These are phyloP conservation scores for Ditula angustiorana DNA, from an alignment of 2,888 invertebrate species.

Conservation along the genomic window DNA sequence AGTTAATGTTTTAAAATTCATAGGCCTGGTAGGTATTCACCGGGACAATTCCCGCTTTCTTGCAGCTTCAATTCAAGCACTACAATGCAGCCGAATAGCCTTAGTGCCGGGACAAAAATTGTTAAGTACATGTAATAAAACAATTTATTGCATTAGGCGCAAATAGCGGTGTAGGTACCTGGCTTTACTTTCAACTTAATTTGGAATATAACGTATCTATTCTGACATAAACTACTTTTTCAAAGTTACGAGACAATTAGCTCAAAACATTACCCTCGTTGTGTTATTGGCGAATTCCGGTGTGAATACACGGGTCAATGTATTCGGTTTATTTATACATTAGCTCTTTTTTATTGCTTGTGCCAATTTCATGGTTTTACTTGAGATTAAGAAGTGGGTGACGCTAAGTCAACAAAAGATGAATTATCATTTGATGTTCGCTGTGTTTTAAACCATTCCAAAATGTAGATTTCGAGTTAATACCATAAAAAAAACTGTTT, in stretches of 20 bases:
- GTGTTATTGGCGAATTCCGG: constrained; percentile 68
- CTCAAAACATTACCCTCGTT: constrained; percentile 49
- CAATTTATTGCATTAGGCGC: too few species aligned
- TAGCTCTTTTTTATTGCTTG: constrained; percentile 40
- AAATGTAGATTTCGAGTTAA: neutral
- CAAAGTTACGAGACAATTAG: constrained; percentile 42
- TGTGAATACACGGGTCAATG: constrained; percentile 63
- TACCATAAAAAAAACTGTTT: too few species aligned
- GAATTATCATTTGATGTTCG: neutral
- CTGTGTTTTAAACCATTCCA: neutral
- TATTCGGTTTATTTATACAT: constrained; percentile 58
- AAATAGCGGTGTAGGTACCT: too few species aligned
- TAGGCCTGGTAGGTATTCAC: too few species aligned
- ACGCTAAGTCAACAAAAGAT: neutral
- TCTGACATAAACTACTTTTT: constrained; percentile 12
- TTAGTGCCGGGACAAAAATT: too few species aligned
- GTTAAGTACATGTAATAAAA: too few species aligned
- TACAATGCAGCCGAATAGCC: too few species aligned
- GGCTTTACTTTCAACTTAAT: too few species aligned
- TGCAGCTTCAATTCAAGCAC: too few species aligned
- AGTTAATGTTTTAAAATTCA: too few species aligned
- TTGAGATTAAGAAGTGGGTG: neutral
- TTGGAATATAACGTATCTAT: constrained; percentile 13
- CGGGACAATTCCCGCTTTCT: too few species aligned
- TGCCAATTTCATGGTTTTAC: constrained; percentile 11